phyloP scores from a whole-genome alignment of 2,113 vertebrate species.

The Hyaena hyaena region DNA sequence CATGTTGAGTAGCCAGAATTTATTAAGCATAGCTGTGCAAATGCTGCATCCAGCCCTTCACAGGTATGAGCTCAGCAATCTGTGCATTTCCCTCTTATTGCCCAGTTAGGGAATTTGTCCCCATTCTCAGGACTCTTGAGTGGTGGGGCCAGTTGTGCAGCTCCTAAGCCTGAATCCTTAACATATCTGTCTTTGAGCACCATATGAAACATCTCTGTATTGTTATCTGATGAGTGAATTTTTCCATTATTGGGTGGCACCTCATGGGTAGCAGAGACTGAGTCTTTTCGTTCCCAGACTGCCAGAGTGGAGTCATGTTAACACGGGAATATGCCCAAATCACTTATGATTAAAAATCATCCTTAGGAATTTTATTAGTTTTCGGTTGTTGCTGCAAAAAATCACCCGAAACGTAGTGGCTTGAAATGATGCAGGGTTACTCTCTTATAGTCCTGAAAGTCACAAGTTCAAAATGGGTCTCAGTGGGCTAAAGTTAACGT shows the following conservation, averaged over 20 bases:
- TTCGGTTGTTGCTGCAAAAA: background rate
- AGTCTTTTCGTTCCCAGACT: background rate
- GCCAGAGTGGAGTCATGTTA: background rate
- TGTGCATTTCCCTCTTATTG: background rate
- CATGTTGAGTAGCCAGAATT: background rate
- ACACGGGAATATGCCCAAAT: background rate
- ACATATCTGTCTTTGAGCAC: background rate
- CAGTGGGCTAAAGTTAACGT: background rate
- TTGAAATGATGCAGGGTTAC: background rate
- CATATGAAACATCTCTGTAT: background rate
- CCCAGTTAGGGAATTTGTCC: background rate
- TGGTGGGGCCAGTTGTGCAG: background rate
- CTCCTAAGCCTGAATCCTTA: background rate
- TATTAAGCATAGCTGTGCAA: background rate
- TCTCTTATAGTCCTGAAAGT: background rate
- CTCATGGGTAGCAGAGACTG: accelerated
- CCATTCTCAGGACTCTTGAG: background rate
- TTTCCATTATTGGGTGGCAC: background rate
- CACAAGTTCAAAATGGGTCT: background rate
- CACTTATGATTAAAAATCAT: background rate
- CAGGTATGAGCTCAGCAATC: background rate
- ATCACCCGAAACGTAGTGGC: background rate
- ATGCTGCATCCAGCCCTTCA: background rate
- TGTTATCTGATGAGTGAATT: background rate
- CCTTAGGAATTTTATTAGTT: background rate